Evolutionary conservation across 2,888 invertebrate species (phyloP), one percentile per base, ranked within the genome.

Genomic region (Melanostoma mellinum): DNA sequence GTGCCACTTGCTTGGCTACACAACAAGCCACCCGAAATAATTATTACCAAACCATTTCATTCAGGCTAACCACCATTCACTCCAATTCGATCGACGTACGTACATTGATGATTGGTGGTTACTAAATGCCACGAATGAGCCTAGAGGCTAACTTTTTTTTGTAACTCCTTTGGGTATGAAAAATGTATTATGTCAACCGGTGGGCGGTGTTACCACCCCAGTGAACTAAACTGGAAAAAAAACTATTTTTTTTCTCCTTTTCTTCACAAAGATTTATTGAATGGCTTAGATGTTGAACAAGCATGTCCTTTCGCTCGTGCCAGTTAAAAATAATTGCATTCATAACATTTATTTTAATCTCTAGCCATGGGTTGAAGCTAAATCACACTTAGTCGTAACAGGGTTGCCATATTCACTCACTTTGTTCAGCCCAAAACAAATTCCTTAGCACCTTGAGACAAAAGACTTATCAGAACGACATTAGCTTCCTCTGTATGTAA

Each of bases 121-220:
- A 6, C 6, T 9, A 61, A 61, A n/a, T 61, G 9, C 38, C 36
- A 61, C 36, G 40, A 42, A 42, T 32, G 3, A 32, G 32, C 9
- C 58, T 6, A 58, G 40, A 20, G 20, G 20, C 20, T 58, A 30
- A 20, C 4, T 38, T 9, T 55, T 60, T 60, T 44, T 5, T 6
- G 9, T 42, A 9, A 42, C 42, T 42, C 42, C n/a, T 33, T 9
- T 36, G 1, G 38, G 48, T 30, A 30, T 48, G 40, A n/a, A 1
- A 63, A 50, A 50, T 38, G 36, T 32, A 63, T 50, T 50, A 63
- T 77, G 63, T 38, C 71, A 78, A 58, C 8, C 58, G 35, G 63
- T 76, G 67, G 81, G 63, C 63, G 63, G 76, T 76, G 72, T 77
- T 67, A 50, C 72, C 67, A 77, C 56, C 55, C 75, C 67, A 77